Evolutionary conservation across 2,113 vertebrate genomes (phyloP).

Genomic region (Todiramphus chloris): DNA sequence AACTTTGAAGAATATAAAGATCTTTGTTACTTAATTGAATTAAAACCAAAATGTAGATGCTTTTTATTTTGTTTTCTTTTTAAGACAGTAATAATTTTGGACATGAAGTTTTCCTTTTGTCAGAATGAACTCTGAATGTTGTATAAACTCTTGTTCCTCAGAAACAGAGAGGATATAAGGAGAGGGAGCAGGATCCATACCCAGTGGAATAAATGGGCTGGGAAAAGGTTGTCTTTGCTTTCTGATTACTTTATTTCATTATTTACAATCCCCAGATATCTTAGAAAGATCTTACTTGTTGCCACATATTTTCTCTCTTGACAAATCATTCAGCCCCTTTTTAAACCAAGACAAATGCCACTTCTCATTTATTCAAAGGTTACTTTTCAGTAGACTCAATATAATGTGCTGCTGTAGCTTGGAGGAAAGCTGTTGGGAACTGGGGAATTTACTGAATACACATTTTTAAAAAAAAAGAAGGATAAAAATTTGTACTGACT

Average conservation of each 20-base stretch:
- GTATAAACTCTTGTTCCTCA: not conserved
- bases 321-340: not conserved
- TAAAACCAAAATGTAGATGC: accelerated
- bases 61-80: not conserved
- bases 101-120: not conserved
- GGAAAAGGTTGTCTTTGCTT: not conserved
- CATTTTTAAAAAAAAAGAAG: not conserved
- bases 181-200: not conserved
- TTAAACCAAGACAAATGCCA: not conserved
- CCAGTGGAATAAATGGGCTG: not conserved
- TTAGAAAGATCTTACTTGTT: not conserved
- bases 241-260: not conserved
- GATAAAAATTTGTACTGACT: not conserved
- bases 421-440: not conserved
- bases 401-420: not conserved
- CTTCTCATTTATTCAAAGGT: not conserved
- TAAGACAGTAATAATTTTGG: not conserved
- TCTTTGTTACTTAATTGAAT: not conserved
- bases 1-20: not conserved
- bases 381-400: not conserved
- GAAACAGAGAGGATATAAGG: not conserved
- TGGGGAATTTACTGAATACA: not conserved
- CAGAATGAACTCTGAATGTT: not conserved
- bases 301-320: not conserved
- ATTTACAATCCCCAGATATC: constrained; percentile 1